Base-by-base conservation (phyloP, 2,113 vertebrate genomes). In the Jacana jacana region DNA sequence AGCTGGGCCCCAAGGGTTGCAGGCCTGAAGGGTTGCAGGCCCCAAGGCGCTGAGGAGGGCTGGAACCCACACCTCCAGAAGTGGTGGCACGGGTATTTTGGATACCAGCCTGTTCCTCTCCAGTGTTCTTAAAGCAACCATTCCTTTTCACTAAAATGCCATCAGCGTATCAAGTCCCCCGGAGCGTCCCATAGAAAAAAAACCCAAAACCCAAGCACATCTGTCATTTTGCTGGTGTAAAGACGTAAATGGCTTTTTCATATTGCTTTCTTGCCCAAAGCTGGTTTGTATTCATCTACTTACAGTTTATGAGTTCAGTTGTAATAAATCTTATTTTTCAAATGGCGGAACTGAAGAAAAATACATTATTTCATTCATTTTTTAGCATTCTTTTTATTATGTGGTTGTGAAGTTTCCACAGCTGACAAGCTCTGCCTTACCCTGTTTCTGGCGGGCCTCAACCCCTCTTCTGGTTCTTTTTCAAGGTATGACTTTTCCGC, bases 1-100 rank as follows among this genome's bases (percentile, higher is more conserved):
- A 7, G 2, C 11, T 2, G 11, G 15, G 10, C 11, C 14, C 1
- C 0, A 5, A 2, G 51, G 10, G 22, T 16, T 42, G 24, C 24
- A 6, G 79, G 39, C 11, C 14, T 1, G 0, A 5, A 2, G 51
- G 10, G 22, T 16, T 42, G 24, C 24, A 6, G 79, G 39, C 13
- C 23, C 9, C 10, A 42, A 37, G 35, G 15, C 6, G 2, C 23
- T 17, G 31, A 7, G 76, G 11, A 28, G 76, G 11, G 25, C 40
- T n/a, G n/a, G n/a, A n/a, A n/a, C n/a, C n/a, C n/a, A n/a, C n/a
- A n/a, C n/a, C n/a, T n/a, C n/a, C n/a, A n/a, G n/a, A n/a, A n/a
- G n/a, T n/a, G n/a, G n/a, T n/a, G n/a, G 10, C 46, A 4, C 25
- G 7, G 60, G 1, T 37, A 0, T 10, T 37, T 64, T 20, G 8